Conservation (phyloP, 2,888 invertebrate species). For the Empis livida region DNA sequence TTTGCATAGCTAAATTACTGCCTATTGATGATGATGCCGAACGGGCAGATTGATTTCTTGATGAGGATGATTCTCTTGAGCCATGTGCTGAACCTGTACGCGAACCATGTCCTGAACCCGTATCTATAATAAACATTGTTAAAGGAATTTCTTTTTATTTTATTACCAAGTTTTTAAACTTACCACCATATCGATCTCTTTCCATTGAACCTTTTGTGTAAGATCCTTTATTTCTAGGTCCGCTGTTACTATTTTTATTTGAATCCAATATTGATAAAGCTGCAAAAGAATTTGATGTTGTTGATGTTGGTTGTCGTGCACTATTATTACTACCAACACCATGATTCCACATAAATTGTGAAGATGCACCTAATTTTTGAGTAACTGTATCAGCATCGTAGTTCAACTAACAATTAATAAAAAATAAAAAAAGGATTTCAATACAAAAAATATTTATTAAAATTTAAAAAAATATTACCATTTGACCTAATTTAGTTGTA, state of each 20-base stretch:
- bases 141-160: no score
- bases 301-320: slow-evolving; percentile 19
- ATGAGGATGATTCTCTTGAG: slow-evolving; percentile 35
- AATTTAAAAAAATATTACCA: slow-evolving; percentile 18
- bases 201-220: slow-evolving; percentile 32
- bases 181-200: slow-evolving; percentile 28
- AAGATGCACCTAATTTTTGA: slow-evolving; percentile 28
- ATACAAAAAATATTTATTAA: background rate
- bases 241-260: slow-evolving; percentile 18
- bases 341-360: slow-evolving; percentile 26
- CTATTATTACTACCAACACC: slow-evolving; percentile 7
- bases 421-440: background rate
- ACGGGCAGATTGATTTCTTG: slow-evolving; percentile 16
- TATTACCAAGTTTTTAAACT: slow-evolving; percentile 11
- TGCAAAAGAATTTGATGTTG: slow-evolving; percentile 31
- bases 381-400: slow-evolving; percentile 24
- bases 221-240: slow-evolving; percentile 28
- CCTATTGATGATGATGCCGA: slow-evolving; percentile 19
- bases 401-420: slow-evolving; percentile 17
- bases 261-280: slow-evolving; percentile 25
- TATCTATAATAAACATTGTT: background rate
- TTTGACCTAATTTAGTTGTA: slow-evolving; percentile 26
- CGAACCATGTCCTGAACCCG: slow-evolving; percentile 33
- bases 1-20: slow-evolving; percentile 21
- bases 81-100: slow-evolving; percentile 47